These are phyloP conservation scores for Melolontha melolontha DNA, from an alignment of 2,888 invertebrate genomes.

Conservation along the genomic window DNA sequence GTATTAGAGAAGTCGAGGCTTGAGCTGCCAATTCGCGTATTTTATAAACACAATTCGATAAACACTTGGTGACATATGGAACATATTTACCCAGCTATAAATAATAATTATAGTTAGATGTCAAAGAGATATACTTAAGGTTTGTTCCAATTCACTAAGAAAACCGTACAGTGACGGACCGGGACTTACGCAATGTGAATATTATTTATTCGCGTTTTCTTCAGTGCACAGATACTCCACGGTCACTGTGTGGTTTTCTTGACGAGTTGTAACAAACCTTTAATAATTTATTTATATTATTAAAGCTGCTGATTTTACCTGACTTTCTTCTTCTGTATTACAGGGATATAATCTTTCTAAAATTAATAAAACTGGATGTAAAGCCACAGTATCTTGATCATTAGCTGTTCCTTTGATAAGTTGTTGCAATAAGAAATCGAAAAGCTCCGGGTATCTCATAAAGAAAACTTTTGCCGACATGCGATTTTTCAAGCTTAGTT, in stretches of 20 bases:
- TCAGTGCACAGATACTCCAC: too few relatives aligned
- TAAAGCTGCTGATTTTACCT: constrained; percentile 65
- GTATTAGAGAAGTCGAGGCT: constrained; percentile 74
- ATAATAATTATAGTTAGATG: constrained; percentile 9
- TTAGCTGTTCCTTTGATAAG: constrained; percentile 62
- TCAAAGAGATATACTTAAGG: too few relatives aligned
- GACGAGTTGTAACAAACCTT: too few relatives aligned
- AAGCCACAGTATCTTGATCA: constrained; percentile 67
- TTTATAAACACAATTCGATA: constrained; percentile 74
- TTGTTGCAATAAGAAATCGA: constrained; percentile 67
- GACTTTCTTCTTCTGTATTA: constrained; percentile 75
- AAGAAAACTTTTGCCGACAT: constrained; percentile 87
- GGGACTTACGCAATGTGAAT: too few relatives aligned
- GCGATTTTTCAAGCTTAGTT: constrained; percentile 73
- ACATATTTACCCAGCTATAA: constrained; percentile 75
- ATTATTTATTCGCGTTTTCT: too few relatives aligned
- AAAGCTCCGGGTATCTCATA: constrained; percentile 74
- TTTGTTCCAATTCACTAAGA: too few relatives aligned
- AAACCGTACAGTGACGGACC: too few relatives aligned
- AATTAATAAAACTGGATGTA: constrained; percentile 83
- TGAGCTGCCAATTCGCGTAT: constrained; percentile 80
- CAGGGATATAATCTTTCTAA: constrained; percentile 84
- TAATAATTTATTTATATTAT: too few relatives aligned
- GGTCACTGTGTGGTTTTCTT: too few relatives aligned
- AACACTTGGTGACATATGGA: constrained; percentile 74